Base-by-base conservation (phyloP, 1,140 invertebrate genomes). In the Apis dorsata region DNA sequence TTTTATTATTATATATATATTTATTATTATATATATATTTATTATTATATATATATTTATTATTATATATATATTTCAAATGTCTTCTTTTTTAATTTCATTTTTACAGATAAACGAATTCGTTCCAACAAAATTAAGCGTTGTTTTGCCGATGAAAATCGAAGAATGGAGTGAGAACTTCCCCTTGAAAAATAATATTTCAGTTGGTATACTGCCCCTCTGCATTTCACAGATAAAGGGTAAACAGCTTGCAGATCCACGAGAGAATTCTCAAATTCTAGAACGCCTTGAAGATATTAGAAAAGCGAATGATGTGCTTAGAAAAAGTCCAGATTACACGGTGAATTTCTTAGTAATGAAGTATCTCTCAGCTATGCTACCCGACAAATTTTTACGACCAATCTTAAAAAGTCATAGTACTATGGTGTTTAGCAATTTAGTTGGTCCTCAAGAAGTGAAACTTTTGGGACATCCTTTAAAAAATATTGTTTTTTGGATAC, bases 281-380 rank as follows among this genome's bases (percentile, higher is more conserved):
- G 83, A 91, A 49, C 90, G 91, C 2, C 77, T 92, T 2, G 66
- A 71, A n/a, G 85, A 90, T 12, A 86, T 93, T 10, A 83, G 85
- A 10, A 87, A 57, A 49, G 75, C 74, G n/a, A 88, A 90, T 21
- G 82, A 91, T 19, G 70, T 86, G 24, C 66, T 92, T 0, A 83
- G 84, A 75, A 90, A 72, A 0, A 82, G 87, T 57, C 69, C 85
- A 0, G 91, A 93, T 76, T 90, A 90, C 53, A 24, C 82, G 10
- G 79, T 93, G 1, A 93, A 93, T 83, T 93, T 90, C 72, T 91
- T 91, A 88, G 60, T 92, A 1, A 89, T 93, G 79, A 91, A 88
- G 11, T 90, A 90, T 72, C 51, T 93, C 0, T 84, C 86, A 0
- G 90, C 88, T 0, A 13, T 90, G 7, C 79, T 93, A 11, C 92